Evolutionary conservation across 2,888 invertebrate species (phyloP).

Genomic region (Philereme vetulata): DNA sequence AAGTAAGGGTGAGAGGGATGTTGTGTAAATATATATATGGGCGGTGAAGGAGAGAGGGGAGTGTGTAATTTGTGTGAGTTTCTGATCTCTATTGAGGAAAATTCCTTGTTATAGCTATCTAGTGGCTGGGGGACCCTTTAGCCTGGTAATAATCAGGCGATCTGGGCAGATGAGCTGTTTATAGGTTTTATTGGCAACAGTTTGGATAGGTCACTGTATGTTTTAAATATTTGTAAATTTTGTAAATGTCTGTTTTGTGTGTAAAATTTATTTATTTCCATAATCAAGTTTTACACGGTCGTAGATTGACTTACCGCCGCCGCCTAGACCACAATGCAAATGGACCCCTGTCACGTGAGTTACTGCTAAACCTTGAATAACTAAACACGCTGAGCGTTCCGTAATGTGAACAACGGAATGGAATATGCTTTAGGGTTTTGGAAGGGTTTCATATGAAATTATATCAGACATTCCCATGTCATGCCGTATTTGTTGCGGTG

Average conservation of each 20-base stretch:
- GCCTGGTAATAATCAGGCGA: too few species aligned
- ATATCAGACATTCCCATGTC: slow-evolving; percentile 8
- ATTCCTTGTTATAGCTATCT: too few species aligned
- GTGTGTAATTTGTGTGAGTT: too few species aligned
- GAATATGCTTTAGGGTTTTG: slow-evolving; percentile 10
- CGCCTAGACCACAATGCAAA: slow-evolving; percentile 14
- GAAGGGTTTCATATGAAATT: slow-evolving; percentile 14
- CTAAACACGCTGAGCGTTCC: slow-evolving; percentile 19
- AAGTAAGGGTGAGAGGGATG: too few species aligned
- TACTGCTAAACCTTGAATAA: slow-evolving; percentile 13
- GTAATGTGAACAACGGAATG: slow-evolving; percentile 16
- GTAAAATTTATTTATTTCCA: neutral
- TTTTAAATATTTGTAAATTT: too few species aligned
- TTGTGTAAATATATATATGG: too few species aligned
- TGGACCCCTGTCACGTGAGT: slow-evolving; percentile 1
- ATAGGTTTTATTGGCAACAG: too few species aligned
- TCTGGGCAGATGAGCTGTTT: too few species aligned
- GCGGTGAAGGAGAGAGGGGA: too few species aligned
- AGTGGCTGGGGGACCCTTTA: too few species aligned
- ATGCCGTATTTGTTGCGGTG: slow-evolving; percentile 12
- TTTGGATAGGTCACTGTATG: too few species aligned
- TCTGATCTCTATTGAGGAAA: too few species aligned
- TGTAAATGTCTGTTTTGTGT: neutral
- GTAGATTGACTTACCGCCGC: neutral
- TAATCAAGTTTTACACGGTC: neutral